phyloP scores from a whole-genome alignment of 2,113 vertebrate genomes.

The Hyla sarda region DNA sequence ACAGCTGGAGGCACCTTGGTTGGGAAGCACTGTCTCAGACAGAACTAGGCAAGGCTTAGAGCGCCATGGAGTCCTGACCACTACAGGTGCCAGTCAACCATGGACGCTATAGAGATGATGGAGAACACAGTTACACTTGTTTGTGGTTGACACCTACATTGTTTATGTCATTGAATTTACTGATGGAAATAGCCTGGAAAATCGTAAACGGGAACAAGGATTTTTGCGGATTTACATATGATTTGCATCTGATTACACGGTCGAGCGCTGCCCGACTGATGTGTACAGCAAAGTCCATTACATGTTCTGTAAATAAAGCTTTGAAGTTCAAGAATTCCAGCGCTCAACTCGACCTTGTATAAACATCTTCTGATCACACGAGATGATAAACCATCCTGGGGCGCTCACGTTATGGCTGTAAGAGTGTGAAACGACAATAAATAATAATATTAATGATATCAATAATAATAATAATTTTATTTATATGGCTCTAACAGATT shows the following conservation, averaged over 20 bases:
- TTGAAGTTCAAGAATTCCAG: not conserved
- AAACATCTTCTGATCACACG: not conserved
- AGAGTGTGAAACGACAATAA: too few relatives aligned
- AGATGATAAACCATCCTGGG: not conserved
- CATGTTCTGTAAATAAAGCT: conserved; percentile 5
- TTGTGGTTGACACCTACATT: not conserved
- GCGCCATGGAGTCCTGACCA: not conserved
- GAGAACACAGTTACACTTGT: not conserved
- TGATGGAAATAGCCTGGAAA: conserved; percentile 14
- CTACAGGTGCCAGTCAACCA: not conserved
- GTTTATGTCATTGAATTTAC: not conserved
- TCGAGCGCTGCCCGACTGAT: not conserved
- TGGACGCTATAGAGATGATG: not conserved
- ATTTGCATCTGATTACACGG: conserved; percentile 35
- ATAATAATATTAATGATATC: too few relatives aligned
- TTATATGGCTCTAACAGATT: too few relatives aligned
- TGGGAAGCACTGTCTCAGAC: too few relatives aligned
- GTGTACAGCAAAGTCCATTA: conserved; percentile 11
- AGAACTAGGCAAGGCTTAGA: not conserved
- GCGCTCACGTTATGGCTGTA: too few relatives aligned
- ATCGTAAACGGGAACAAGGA: not conserved
- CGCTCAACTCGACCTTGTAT: not conserved
- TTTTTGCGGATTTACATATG: conserved; percentile 23
- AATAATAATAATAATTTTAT: too few relatives aligned
- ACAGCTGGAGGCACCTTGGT: too few relatives aligned